phyloP scores from a whole-genome alignment of 2,797 vertebrate genomes.

The Hippoglossus hippoglossus region DNA sequence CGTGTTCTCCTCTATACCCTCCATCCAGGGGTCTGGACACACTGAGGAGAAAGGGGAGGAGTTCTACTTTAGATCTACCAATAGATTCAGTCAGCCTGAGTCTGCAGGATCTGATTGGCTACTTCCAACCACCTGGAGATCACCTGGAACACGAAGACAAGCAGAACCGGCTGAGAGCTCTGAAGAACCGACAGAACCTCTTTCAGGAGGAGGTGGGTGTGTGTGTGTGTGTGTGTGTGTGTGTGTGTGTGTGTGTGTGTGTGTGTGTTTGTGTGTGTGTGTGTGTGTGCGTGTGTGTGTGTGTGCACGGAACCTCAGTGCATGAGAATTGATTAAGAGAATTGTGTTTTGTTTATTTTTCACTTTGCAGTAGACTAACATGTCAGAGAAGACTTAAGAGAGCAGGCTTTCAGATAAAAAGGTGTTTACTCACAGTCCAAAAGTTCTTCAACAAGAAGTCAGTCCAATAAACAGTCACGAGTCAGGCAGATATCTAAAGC shows the following conservation, averaged over 20 bases:
- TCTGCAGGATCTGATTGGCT: slow-evolving; percentile 93
- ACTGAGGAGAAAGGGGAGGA: slow-evolving; percentile 89
- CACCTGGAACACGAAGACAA: slow-evolving; percentile 95
- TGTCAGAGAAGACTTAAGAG: too few species aligned
- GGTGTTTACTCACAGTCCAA: too few species aligned
- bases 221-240: neutral
- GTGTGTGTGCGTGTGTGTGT: slow-evolving; percentile 67
- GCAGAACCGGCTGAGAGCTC: slow-evolving; percentile 93
- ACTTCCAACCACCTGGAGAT: slow-evolving; percentile 95
- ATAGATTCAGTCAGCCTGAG: slow-evolving; percentile 94
- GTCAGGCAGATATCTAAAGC: too few species aligned
- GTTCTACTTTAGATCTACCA: slow-evolving; percentile 86
- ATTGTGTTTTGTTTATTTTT: too few species aligned
- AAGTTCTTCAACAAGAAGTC: too few species aligned
- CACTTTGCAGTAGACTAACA: too few species aligned
- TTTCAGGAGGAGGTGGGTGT: slow-evolving; percentile 94
- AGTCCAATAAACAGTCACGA: too few species aligned
- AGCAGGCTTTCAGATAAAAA: too few species aligned
- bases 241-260: neutral
- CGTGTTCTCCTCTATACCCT: neutral
- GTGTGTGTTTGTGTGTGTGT: slow-evolving; percentile 62
- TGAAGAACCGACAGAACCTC: slow-evolving; percentile 97
- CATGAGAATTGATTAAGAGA: too few species aligned
- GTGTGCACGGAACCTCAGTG: neutral
- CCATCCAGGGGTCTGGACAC: slow-evolving; percentile 89